Base-by-base conservation (phyloP, 2,888 invertebrate genomes). In the Artemia sinica region DNA sequence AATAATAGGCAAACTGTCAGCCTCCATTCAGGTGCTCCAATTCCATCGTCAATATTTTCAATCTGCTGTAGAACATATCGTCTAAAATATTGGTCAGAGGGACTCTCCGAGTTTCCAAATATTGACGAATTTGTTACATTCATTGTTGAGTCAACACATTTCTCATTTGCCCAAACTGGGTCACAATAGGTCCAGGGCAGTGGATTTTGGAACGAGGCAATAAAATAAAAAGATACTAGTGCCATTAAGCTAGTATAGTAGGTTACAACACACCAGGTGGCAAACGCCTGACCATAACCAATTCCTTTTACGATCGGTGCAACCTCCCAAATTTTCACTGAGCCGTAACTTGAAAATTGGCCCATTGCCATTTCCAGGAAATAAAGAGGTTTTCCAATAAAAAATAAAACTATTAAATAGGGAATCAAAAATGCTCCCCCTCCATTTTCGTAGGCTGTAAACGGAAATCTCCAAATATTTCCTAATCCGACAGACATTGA, bases 351-450 rank as follows among this genome's bases (percentile, higher is more conserved):
- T 69, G 86, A 85, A 75, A 91, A 92, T 76, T 92, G 91, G 12
- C 91, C 91, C 11, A 91, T 76, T 2, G 84, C 81, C 80, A 88
- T 86, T 79, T 92, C 91, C 75, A 92, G 79, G 75, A 88, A 89
- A 76, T 91, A 91, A 80, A 91, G 83, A 0, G 89, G 89, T 73
- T 87, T 84, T 67, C 88, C 88, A 71, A 86, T 82, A 66, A 86
- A 74, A 41, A 84, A 75, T 41, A 86, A 76, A 2, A 85, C 82
- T 63, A 85, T 81, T 49, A 86, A 76, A 73, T 86, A 86, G 0
- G 86, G 85, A 71, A 85, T 84, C 49, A 85, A 77, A 73, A 85
- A 85, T 0, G 85, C 85, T 8, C 73, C 73, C 5, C 71, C 70
- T 13, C 70, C 68, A 49, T 69, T 71, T 65, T 52, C 66, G 49